Percentiles rank a stretch among this genome's conserved stretches.
phyloP scores from a whole-genome alignment of 1,140 invertebrate genomes.

The Ceratosolen fusciceps region DNA sequence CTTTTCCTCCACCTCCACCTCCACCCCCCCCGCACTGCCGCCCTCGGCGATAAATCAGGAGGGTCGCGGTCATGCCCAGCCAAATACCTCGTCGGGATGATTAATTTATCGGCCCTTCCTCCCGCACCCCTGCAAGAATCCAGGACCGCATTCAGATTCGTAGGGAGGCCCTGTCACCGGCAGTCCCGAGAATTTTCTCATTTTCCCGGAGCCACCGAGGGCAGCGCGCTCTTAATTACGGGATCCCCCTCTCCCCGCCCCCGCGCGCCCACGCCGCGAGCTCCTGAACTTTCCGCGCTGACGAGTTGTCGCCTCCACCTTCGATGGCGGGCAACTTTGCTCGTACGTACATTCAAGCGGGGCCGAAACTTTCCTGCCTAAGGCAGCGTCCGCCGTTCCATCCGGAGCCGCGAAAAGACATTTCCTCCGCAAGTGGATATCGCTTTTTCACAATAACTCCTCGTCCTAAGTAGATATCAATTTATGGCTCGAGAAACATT shows the following conservation, averaged over 20 bases:
- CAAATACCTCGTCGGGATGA: neutral
- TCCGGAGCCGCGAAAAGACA: too few species aligned
- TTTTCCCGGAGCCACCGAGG: neutral
- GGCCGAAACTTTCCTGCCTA: neutral
- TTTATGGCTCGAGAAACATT: too few species aligned
- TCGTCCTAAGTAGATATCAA: too few species aligned
- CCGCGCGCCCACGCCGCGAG: neutral
- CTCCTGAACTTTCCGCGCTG: too few species aligned
- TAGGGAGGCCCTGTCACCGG: too few species aligned
- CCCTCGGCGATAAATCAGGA: neutral
- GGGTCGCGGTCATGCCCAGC: conserved; percentile 13
- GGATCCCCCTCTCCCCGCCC: neutral
- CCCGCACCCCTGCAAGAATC: neutral
- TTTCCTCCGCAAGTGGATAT: neutral
- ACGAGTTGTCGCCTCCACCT: too few species aligned
- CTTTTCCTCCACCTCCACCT: neutral
- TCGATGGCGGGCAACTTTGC: neutral
- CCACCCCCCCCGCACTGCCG: neutral
- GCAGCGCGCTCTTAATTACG: neutral
- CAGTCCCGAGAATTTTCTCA: neutral
- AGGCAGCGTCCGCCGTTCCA: too few species aligned
- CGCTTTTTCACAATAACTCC: too few species aligned
- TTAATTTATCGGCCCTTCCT: conserved; percentile 13
- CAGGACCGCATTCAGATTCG: too few species aligned
- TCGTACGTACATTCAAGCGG: neutral